Conservation (phyloP, 2,113 vertebrate species). For the Triplophysa rosa region DNA sequence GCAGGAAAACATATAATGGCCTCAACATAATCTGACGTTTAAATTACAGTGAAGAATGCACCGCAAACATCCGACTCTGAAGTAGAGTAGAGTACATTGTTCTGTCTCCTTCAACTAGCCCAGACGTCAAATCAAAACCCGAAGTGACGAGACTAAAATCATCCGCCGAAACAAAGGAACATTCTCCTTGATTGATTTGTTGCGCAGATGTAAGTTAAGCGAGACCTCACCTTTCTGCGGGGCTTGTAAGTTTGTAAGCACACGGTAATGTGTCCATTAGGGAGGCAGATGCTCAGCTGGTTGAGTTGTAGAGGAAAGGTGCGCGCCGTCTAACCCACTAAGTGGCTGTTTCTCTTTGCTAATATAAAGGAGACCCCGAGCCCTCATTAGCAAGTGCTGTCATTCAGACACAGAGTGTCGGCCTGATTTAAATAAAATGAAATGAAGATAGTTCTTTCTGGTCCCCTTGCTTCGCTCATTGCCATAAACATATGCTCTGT, state of each 20-base stretch:
- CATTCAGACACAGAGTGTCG: slow-evolving; percentile 99
- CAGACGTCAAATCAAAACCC: slow-evolving; percentile 25
- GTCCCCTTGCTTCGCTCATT: slow-evolving; percentile 99
- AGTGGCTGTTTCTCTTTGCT: slow-evolving; percentile 85
- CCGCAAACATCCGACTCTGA: slow-evolving; percentile 26
- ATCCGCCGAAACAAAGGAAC: slow-evolving; percentile 11
- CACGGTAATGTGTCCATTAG: slow-evolving; percentile 35
- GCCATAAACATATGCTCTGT: slow-evolving; percentile 99
- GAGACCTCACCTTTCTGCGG: slow-evolving; percentile 4
- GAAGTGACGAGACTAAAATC: neutral
- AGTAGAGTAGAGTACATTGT: slow-evolving; percentile 39
- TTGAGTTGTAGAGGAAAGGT: slow-evolving; percentile 39
- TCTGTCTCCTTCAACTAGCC: slow-evolving; percentile 26
- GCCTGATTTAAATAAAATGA: slow-evolving; percentile 99
- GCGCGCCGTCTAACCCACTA: slow-evolving; percentile 66
- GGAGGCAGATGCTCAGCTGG: slow-evolving; percentile 39
- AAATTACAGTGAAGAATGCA: neutral
- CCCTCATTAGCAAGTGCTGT: slow-evolving; percentile 97
- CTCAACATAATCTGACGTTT: neutral
- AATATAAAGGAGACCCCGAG: slow-evolving; percentile 94
- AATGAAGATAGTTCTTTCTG: slow-evolving; percentile 99
- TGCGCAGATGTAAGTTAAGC: slow-evolving; percentile 31
- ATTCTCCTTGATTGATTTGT: slow-evolving; percentile 35
- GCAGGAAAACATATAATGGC: neutral
- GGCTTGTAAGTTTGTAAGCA: slow-evolving; percentile 43